Percentiles rank a stretch among this genome's conserved stretches.
Evolutionary conservation across 2,797 vertebrate genomes (phyloP).

Genomic region (Pithecia hirsuta): DNA sequence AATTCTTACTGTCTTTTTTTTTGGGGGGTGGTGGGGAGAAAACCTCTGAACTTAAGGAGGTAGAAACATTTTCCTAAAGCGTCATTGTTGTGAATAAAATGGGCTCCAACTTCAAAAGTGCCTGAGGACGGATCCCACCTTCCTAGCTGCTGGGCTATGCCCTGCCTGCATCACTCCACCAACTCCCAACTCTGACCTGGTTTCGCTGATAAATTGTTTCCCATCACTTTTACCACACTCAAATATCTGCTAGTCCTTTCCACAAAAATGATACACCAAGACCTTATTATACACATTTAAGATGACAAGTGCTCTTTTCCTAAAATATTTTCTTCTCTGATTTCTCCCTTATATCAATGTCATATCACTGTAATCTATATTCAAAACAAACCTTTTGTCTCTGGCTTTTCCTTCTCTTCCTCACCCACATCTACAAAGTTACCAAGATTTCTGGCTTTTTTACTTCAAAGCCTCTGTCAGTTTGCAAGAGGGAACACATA

Average conservation of each 20-base stretch:
- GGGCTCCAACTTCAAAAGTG: rapidly evolving
- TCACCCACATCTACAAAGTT: background rate
- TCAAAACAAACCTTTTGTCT: background rate
- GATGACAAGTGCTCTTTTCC: background rate
- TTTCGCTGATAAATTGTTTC: background rate
- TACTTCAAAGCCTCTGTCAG: background rate
- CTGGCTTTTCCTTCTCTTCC: background rate
- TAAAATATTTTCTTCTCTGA: background rate
- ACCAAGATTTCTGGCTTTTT: background rate
- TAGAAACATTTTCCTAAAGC: background rate
- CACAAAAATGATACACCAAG: background rate
- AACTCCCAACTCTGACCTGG: background rate
- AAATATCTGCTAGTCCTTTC: background rate
- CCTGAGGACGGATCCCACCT: background rate
- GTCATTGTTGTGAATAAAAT: rapidly evolving
- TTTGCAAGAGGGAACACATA: background rate
- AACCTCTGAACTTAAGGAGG: background rate
- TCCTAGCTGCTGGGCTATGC: too few species aligned
- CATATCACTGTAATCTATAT: background rate
- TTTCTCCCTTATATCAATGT: background rate
- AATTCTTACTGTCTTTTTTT: background rate
- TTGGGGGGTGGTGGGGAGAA: background rate
- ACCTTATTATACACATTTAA: background rate
- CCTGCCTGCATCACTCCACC: rapidly evolving
- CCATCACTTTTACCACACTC: background rate